Conservation (phyloP, 1,140 invertebrate genomes). For the Spodoptera frugiperda region DNA sequence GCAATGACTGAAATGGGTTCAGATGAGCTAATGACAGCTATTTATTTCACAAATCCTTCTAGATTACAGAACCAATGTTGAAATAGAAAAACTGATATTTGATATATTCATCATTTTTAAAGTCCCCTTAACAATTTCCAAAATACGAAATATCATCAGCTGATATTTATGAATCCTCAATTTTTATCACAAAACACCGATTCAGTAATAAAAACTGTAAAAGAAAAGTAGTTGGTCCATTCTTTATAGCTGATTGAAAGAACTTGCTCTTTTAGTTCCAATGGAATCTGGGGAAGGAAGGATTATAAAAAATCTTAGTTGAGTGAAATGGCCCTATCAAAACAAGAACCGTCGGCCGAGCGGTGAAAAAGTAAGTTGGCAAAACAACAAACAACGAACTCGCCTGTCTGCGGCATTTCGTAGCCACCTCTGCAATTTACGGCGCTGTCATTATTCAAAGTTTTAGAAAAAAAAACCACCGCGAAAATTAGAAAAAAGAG, state of each 20-base stretch:
- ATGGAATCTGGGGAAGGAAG: conserved; percentile 48
- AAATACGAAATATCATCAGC: background rate
- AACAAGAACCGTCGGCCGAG: conserved; percentile 62
- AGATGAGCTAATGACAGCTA: too few relatives aligned
- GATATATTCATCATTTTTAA: too few relatives aligned
- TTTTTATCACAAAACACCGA: background rate
- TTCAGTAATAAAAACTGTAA: conserved; percentile 1
- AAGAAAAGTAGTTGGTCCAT: background rate
- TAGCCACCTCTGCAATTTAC: conserved; percentile 77
- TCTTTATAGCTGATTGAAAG: conserved; percentile 33
- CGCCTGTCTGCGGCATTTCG: conserved; percentile 69
- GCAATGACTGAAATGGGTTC: too few relatives aligned
- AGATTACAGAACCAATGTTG: too few relatives aligned
- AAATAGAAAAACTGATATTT: too few relatives aligned
- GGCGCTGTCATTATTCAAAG: conserved; percentile 78
- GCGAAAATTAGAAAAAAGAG: conserved; percentile 77
- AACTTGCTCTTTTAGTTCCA: conserved; percentile 41
- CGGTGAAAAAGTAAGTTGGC: conserved; percentile 74
- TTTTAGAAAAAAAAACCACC: conserved; percentile 75
- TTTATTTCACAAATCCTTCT: too few relatives aligned
- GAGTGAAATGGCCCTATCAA: conserved; percentile 69
- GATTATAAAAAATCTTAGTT: conserved; percentile 62
- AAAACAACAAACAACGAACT: conserved; percentile 75
- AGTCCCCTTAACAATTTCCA: background rate
- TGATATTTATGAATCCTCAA: background rate